These are phyloP conservation scores for Dasyurus viverrinus DNA, from an alignment of 2,113 vertebrate species.

Conservation along the genomic window DNA sequence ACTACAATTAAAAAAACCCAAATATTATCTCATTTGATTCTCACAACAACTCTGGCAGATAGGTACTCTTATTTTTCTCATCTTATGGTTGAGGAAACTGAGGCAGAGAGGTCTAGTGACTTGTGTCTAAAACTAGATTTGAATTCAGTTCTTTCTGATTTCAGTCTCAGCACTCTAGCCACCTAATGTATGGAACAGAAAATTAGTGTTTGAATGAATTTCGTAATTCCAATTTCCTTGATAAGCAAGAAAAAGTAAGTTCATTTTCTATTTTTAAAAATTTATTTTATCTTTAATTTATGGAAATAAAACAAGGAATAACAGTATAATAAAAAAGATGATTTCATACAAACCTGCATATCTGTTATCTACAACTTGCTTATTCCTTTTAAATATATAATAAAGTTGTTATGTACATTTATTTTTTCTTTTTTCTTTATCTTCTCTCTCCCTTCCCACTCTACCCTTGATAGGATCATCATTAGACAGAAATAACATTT, in stretches of 20 bases:
- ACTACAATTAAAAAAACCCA: no score
- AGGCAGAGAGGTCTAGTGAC: not conserved
- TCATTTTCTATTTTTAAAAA: constrained; percentile 3
- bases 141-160: not conserved
- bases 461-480: no score
- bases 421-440: no score
- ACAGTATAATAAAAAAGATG: not conserved
- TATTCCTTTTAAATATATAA: no score
- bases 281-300: constrained; percentile 26
- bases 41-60: not conserved
- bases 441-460: no score
- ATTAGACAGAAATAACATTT: no score
- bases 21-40: not conserved
- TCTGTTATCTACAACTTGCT: no score
- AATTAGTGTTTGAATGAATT: not conserved
- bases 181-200: not conserved
- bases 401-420: no score
- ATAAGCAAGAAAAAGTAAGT: not conserved
- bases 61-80: not conserved
- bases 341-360: no score
- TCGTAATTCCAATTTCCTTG: not conserved
- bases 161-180: not conserved
- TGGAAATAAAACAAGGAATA: no score
- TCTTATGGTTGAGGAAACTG: not conserved
- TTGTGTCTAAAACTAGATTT: not conserved